phyloP scores from a whole-genome alignment of 2,113 vertebrate species.

The Mustela lutreola region DNA sequence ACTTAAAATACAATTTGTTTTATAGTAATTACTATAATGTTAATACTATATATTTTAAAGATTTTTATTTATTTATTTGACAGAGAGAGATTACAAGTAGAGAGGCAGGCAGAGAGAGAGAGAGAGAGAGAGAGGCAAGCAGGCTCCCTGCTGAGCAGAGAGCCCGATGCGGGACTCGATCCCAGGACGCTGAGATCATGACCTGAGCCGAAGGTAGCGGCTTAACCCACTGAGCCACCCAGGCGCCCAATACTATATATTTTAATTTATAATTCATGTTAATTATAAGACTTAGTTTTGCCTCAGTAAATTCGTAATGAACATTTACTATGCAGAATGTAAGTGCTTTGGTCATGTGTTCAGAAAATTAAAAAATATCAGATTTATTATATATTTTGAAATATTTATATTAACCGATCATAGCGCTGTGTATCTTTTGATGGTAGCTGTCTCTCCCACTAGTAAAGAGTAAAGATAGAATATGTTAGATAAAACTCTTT shows the following conservation, averaged over 20 bases:
- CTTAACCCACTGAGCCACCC: too few species aligned
- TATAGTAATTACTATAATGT: background rate
- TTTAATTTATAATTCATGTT: conserved; percentile 22
- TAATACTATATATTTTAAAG: background rate
- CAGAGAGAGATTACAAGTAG: too few species aligned
- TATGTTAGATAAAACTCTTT: background rate
- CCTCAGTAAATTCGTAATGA: background rate
- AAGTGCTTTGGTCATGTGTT: background rate
- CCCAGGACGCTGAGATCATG: too few species aligned
- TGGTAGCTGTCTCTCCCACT: background rate
- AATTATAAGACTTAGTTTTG: conserved; percentile 19
- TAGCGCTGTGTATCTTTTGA: background rate
- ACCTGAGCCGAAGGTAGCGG: too few species aligned
- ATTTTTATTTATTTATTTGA: too few species aligned
- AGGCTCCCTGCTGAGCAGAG: too few species aligned
- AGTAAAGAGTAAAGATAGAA: background rate
- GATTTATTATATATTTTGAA: background rate
- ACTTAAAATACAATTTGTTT: conserved; percentile 24
- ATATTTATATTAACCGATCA: background rate
- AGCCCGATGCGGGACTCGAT: too few species aligned
- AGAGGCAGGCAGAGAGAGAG: too few species aligned
- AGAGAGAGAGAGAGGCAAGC: too few species aligned
- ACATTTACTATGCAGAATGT: background rate
- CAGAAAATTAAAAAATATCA: background rate
- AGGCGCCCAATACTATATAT: background rate